Evolutionary conservation across 2,797 vertebrate species (phyloP).

Genomic region (Lithobates pipiens): DNA sequence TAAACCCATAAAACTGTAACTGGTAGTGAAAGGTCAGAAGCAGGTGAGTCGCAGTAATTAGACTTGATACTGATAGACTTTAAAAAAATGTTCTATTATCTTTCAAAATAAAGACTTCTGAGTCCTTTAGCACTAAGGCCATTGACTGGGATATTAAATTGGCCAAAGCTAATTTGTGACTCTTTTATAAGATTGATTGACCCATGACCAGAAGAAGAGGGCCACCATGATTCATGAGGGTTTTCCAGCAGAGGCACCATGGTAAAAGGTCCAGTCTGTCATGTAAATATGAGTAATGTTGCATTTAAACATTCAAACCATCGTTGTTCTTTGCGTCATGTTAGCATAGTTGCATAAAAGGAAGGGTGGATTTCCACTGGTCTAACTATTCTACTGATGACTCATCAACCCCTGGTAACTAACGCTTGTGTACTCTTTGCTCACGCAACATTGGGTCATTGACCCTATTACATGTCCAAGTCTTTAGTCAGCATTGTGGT

Average conservation of each 20-base stretch:
- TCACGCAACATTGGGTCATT: constrained; percentile 9
- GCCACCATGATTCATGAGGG: not conserved
- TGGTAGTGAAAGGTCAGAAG: constrained; percentile 70
- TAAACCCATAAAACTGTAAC: constrained; percentile 73
- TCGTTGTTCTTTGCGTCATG: not conserved
- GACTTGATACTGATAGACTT: constrained; percentile 58
- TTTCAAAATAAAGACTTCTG: constrained; percentile 44
- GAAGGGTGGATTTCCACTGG: constrained; percentile 7
- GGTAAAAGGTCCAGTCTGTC: too few species aligned
- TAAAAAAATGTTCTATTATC: constrained; percentile 59
- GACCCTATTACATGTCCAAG: not conserved
- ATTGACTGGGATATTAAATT: constrained; percentile 36
- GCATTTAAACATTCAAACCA: not conserved
- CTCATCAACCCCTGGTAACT: not conserved
- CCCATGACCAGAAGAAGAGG: constrained; percentile 13
- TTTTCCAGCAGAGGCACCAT: not conserved
- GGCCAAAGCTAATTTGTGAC: not conserved
- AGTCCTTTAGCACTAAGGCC: constrained; percentile 49
- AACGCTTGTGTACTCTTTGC: not conserved
- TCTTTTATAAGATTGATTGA: not conserved
- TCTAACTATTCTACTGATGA: constrained; percentile 1
- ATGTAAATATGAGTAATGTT: not conserved
- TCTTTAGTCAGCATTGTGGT: not conserved
- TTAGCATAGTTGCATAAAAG: constrained; percentile 9
- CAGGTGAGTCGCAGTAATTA: constrained; percentile 68